Evolutionary conservation across 2,888 invertebrate species (phyloP), one percentile per base, ranked within the genome.

Genomic region (Adela reaumurella): DNA sequence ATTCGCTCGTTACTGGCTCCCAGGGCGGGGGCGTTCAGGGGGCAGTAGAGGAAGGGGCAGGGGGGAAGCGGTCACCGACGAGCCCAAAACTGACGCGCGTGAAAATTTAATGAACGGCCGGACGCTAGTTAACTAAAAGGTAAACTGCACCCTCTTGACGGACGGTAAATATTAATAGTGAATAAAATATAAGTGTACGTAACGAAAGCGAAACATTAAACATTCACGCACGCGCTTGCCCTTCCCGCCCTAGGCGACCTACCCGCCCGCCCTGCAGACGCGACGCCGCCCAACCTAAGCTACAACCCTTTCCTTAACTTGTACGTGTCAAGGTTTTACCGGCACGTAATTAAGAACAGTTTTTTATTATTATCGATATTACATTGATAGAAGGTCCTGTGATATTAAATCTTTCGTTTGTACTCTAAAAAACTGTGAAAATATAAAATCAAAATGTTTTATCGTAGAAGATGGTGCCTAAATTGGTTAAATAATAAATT

Each of bases 41-140:
- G 41, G 51, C 43, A 42, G 16, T 45, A 46, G 41, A 17, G 28
- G 46, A 16, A 51, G 47, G 51, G 54, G 55, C 51, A 56, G 63
- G 58, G 50, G 59, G 49, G 50, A 45, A 10, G 49, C 51, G 54
- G 52, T 52, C 53, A 70, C 76, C 74, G 77, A 77, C 77, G 77
- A 77, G 71, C 66, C 74, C 74, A 70, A 77, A 78, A 77, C 77
- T 76, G 78, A 77, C 77, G 77, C 78, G 77, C 78, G 78, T 78
- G 78, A 78, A 78, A 78, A 78, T 78, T 78, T 78, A 78, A 78
- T 78, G 78, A 78, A 78, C 78, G 72, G 73, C 76, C 74, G 77
- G 77, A 76, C 77, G 77, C 74, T 77, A 78, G 78, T 78, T 77
- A 76, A 76, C 77, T 78, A 77, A 77, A 78, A 78, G 78, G 78